These are phyloP conservation scores for Xenopus laevis DNA, from an alignment of 2,113 vertebrate genomes.

Conservation along the genomic window DNA sequence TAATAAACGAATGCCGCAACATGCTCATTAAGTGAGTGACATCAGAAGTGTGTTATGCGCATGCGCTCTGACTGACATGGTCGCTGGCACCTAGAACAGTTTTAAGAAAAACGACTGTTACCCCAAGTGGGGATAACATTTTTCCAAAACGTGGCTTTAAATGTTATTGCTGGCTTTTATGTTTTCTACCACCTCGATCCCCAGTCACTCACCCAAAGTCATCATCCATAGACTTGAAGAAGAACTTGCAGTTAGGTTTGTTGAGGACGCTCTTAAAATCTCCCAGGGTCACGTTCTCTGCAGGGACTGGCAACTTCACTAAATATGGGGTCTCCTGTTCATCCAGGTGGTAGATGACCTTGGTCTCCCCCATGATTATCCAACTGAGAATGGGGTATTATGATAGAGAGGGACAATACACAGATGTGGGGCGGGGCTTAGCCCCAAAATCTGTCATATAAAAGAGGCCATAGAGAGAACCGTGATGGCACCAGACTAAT, in stretches of 20 bases:
- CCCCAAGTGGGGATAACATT: too few relatives aligned
- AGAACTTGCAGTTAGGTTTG: conserved; percentile 86
- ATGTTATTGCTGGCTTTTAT: too few relatives aligned
- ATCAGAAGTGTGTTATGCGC: too few relatives aligned
- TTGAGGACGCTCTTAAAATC: conserved; percentile 90
- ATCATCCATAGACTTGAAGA: conserved; percentile 95
- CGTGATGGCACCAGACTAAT: too few relatives aligned
- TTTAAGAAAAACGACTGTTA: too few relatives aligned
- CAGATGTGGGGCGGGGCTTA: conserved; percentile 19
- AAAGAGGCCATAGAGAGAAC: not conserved
- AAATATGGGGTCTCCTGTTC: conserved; percentile 95
- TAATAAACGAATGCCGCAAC: too few relatives aligned
- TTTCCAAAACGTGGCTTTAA: too few relatives aligned
- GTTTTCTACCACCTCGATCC: too few relatives aligned
- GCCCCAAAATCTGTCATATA: conserved; percentile 32
- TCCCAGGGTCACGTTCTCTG: conserved; percentile 83
- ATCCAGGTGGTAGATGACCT: conserved; percentile 95
- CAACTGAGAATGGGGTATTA: conserved; percentile 11
- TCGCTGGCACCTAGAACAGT: too few relatives aligned
- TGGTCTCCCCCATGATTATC: conserved; percentile 83
- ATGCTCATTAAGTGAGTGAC: too few relatives aligned
- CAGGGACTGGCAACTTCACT: conserved; percentile 84
- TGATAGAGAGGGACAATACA: not conserved
- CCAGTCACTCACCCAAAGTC: conserved; percentile 82
- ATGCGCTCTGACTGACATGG: too few relatives aligned